Conservation (phyloP, 2,113 vertebrate species). For the Coregonus clupeaformis region DNA sequence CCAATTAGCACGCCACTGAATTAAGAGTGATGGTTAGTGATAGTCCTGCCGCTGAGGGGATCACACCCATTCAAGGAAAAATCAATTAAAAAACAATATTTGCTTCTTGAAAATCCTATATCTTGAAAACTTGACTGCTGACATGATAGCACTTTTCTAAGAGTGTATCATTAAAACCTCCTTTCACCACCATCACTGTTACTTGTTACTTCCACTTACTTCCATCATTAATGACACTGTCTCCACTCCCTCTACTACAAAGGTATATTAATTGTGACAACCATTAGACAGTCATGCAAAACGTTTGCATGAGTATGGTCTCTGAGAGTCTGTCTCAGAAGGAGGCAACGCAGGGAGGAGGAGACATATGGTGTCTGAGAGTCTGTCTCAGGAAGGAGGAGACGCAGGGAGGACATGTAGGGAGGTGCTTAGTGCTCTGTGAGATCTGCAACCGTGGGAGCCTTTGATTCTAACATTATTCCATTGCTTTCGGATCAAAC, state of each 20-base stretch:
- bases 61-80: too few relatives aligned
- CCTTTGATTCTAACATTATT: slow-evolving; percentile 33
- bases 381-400: neutral
- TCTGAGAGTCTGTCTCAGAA: neutral
- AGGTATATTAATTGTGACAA: neutral
- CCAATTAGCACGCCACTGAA: too few relatives aligned
- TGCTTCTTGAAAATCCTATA: too few relatives aligned
- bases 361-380: neutral
- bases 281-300: neutral
- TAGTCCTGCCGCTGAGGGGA: too few relatives aligned
- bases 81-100: too few relatives aligned
- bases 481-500: slow-evolving; percentile 36
- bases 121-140: too few relatives aligned
- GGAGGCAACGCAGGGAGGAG: too few relatives aligned
- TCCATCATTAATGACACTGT: neutral
- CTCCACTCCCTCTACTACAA: neutral
- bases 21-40: too few relatives aligned
- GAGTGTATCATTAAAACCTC: too few relatives aligned
- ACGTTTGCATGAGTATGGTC: neutral
- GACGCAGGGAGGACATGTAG: neutral
- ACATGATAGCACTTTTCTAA: too few relatives aligned
- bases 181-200: too few relatives aligned
- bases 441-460: slow-evolving; percentile 16
- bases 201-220: neutral
- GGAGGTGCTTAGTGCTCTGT: slow-evolving; percentile 25